Conservation (phyloP, 2,797 vertebrate genomes). For the Dendrocincla fuliginosa region DNA sequence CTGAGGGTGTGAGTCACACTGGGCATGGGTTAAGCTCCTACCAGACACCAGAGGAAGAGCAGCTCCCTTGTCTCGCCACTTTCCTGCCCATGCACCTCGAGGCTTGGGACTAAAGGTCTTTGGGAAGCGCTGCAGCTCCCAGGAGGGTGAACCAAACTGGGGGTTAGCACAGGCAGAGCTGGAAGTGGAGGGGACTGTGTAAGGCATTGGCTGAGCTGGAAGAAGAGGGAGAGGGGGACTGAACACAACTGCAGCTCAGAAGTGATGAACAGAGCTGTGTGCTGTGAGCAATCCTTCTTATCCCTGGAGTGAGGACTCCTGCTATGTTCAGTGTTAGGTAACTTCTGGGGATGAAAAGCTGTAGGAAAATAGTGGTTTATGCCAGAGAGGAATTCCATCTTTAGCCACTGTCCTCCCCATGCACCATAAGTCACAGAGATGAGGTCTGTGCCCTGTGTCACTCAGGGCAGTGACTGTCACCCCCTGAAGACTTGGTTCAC, state of each 20-base stretch:
- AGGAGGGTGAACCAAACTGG: rapidly evolving
- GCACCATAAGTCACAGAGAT: neutral
- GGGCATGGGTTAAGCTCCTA: rapidly evolving
- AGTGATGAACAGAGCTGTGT: neutral
- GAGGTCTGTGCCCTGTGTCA: neutral
- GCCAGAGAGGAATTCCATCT: neutral
- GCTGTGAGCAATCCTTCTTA: neutral
- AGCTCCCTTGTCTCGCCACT: neutral
- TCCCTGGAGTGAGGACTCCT: neutral
- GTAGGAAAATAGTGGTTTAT: neutral
- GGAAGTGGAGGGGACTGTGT: neutral
- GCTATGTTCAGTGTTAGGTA: neutral
- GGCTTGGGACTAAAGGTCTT: rapidly evolving
- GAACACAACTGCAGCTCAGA: neutral
- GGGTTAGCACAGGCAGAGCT: neutral
- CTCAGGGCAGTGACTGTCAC: neutral
- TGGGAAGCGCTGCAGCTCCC: neutral
- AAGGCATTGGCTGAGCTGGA: neutral
- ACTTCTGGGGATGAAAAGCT: neutral
- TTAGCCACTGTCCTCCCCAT: neutral
- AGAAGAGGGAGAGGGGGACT: neutral
- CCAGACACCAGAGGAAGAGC: neutral
- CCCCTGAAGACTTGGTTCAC: neutral
- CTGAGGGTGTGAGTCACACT: neutral
- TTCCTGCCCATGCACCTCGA: neutral